Percentiles rank a stretch among this genome's conserved stretches.
phyloP scores from a whole-genome alignment of 1,140 invertebrate species.

The Liolophura sinensis region DNA sequence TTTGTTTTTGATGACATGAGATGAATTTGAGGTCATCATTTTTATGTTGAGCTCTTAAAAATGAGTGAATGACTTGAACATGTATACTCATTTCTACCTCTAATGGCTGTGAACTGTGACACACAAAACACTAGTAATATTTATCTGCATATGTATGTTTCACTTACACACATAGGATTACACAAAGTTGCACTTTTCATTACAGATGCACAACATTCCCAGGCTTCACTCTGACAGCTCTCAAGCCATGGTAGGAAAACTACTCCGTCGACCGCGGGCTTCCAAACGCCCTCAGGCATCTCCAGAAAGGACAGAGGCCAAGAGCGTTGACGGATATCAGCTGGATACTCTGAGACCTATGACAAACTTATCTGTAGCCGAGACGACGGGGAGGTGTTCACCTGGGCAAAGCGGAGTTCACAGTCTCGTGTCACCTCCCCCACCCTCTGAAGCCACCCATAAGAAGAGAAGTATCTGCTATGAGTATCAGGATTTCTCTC shows the following conservation, averaged over 20 bases:
- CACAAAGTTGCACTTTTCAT: not conserved
- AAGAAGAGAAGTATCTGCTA: not conserved
- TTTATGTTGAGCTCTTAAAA: too few relatives aligned
- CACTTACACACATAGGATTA: too few relatives aligned
- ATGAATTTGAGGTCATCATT: too few relatives aligned
- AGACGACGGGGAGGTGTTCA: slow-evolving; percentile 17
- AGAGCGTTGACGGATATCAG: not conserved
- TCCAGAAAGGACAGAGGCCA: slow-evolving; percentile 4
- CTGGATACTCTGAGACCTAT: not conserved
- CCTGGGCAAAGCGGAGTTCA: slow-evolving; percentile 40
- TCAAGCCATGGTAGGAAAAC: slow-evolving; percentile 9
- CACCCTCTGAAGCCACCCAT: slow-evolving; percentile 40
- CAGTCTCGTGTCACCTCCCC: slow-evolving; percentile 43
- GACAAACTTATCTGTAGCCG: slow-evolving; percentile 16
- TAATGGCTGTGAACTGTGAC: too few relatives aligned
- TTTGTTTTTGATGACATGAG: too few relatives aligned
- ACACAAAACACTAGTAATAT: too few relatives aligned
- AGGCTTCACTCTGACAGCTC: slow-evolving; percentile 18
- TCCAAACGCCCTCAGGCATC: slow-evolving; percentile 32
- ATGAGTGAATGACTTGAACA: too few relatives aligned
- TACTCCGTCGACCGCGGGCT: slow-evolving; percentile 42
- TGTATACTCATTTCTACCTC: too few relatives aligned
- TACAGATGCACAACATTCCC: slow-evolving; percentile 14
- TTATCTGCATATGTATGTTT: too few relatives aligned
- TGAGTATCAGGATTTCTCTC: slow-evolving; percentile 15